Evolutionary conservation across 2,888 invertebrate genomes (phyloP), one percentile per base, ranked within the genome.

Genomic region (Drosophila lutescens): DNA sequence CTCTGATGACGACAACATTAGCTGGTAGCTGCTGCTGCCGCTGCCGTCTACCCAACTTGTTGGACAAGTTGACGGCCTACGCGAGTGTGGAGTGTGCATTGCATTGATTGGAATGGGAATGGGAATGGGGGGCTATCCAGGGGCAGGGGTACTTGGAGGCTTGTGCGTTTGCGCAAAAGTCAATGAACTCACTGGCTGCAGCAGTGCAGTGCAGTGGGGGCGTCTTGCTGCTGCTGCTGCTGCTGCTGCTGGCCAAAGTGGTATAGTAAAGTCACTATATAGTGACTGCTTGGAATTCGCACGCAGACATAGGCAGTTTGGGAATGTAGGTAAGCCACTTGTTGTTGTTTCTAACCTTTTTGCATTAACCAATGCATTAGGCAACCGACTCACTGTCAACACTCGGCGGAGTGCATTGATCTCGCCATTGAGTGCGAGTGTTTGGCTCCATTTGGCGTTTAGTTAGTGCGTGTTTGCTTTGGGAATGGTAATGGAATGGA

Each of bases 241-340:
- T 47, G 26, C n/a, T 43, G n/a, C n/a, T 26, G 26, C 7, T 20
- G 17, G 20, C 20, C 26, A 26, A 26, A 26, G 26, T 26, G 26
- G 26, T 26, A 26, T 26, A 26, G 26, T 26, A 20, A 20, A 20
- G 26, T 26, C 2, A 0, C 2, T 2, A 2, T 1, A 6, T 26
- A 26, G 26, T 1, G 26, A 26, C 4, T 12, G 12, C 4, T 10
- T 13, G 86, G 80, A 80, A 80, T 80, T 86, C 62, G 83, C 86
- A 80, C 86, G 77, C 72, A 67, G 57, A 63, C 23, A n/a, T 5
- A 0, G 61, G 67, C 80, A 74, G 74, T 73, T 69, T 12, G 84
- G 85, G 88, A 88, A 88, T 88, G 89, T 88, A 86, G 85, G 85
- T 86, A 85, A 88, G 85, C 85, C 84, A 88, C 84, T 84, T 76